Conservation (phyloP, 2,113 vertebrate genomes). For the Apteryx mantelli region DNA sequence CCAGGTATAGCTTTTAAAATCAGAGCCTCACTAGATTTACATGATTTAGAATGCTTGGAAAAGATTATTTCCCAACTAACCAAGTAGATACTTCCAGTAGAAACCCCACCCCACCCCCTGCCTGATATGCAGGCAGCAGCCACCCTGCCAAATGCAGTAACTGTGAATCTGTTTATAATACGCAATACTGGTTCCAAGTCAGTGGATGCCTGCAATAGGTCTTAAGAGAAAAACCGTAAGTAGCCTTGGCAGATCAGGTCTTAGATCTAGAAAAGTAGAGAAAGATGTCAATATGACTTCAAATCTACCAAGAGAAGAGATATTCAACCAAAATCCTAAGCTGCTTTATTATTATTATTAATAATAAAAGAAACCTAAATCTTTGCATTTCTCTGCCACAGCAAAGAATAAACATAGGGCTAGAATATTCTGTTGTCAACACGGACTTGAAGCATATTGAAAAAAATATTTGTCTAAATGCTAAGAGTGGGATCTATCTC, state of each 20-base stretch:
- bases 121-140: not conserved
- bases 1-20: not conserved
- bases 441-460: not conserved
- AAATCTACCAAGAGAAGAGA: not conserved
- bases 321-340: not conserved
- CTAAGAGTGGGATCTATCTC: not conserved
- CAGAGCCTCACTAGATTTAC: not conserved
- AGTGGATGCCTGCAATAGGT: not conserved
- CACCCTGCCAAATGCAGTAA: not conserved
- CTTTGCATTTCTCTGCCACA: not conserved
- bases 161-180: not conserved
- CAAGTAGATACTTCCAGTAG: not conserved
- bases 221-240: not conserved
- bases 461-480: not conserved
- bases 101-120: not conserved
- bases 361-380: not conserved
- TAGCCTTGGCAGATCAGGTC: not conserved
- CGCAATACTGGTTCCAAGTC: not conserved
- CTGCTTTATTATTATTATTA: not conserved
- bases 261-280: not conserved
- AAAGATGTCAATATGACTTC: not conserved
- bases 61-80: not conserved
- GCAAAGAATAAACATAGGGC: not conserved
- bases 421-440: not conserved
- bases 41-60: not conserved